Percentiles rank a stretch among this genome's conserved stretches.
These are phyloP conservation scores for Gyrodactylus salaris DNA, from an alignment of 1,140 invertebrate genomes.

Conservation along the genomic window DNA sequence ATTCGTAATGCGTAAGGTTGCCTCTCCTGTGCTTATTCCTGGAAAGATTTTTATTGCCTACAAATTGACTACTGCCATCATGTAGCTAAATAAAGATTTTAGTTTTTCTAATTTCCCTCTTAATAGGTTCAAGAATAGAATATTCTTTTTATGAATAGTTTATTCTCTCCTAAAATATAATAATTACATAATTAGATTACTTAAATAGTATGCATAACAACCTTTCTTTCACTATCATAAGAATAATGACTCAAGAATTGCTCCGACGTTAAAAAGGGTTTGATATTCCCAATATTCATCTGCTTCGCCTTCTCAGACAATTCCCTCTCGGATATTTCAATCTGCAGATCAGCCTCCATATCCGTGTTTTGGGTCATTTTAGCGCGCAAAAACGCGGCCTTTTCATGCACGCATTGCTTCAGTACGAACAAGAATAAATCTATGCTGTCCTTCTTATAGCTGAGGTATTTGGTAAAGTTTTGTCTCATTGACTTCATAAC, in stretches of 20 bases:
- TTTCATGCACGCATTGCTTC: conserved; percentile 59
- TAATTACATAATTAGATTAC: not conserved
- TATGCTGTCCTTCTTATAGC: conserved; percentile 72
- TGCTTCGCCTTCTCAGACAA: conserved; percentile 34
- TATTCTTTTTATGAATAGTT: not conserved
- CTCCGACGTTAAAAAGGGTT: not conserved
- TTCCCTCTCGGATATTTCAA: conserved; percentile 65
- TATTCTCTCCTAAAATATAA: too few species aligned
- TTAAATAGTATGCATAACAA: not conserved
- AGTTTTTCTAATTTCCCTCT: too few species aligned
- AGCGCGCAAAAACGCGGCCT: conserved; percentile 46
- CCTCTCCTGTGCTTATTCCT: not conserved
- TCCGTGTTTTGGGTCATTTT: conserved; percentile 29
- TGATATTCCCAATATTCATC: not conserved
- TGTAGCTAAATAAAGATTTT: not conserved
- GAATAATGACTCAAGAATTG: not conserved
- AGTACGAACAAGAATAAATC: conserved; percentile 77
- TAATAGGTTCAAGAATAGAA: not conserved
- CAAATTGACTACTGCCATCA: not conserved
- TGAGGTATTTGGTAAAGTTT: conserved; percentile 29
- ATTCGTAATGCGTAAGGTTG: not conserved
- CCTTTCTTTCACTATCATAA: not conserved
- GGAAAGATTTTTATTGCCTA: not conserved
- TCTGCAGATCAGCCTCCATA: conserved; percentile 12
- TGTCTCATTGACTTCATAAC: conserved; percentile 67